Evolutionary conservation across 2,113 vertebrate genomes (phyloP).

Genomic region (Trichomycterus rosablanca): DNA sequence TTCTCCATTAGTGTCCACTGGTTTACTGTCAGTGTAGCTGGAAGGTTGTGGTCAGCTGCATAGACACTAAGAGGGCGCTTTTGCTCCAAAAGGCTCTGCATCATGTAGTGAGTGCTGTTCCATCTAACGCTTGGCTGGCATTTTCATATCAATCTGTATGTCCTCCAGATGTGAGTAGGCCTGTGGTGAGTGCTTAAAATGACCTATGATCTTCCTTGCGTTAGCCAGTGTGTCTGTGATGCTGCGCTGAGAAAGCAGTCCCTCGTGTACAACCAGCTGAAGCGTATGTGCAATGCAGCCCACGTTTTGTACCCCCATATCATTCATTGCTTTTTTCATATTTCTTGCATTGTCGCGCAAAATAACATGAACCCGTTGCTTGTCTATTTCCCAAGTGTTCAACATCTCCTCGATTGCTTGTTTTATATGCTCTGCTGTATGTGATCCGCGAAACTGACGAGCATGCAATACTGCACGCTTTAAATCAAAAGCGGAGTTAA

Average conservation of each 20-base stretch:
- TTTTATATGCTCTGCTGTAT: slow-evolving; percentile 7
- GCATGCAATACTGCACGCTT: not conserved
- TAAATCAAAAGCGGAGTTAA: slow-evolving; percentile 21
- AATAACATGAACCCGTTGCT: slow-evolving; percentile 24
- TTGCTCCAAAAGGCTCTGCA: slow-evolving; percentile 15
- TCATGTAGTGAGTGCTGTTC: slow-evolving; percentile 27
- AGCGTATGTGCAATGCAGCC: slow-evolving; percentile 15
- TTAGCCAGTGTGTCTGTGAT: slow-evolving; percentile 23
- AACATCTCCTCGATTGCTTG: slow-evolving; percentile 8
- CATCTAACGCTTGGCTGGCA: slow-evolving; percentile 26
- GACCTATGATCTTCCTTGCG: slow-evolving; percentile 1
- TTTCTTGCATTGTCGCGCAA: slow-evolving; percentile 11
- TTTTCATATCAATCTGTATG: slow-evolving; percentile 23
- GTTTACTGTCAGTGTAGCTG: slow-evolving; percentile 24
- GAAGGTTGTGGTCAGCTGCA: slow-evolving; percentile 9
- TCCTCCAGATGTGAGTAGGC: slow-evolving; percentile 21
- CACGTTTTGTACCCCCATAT: slow-evolving; percentile 20
- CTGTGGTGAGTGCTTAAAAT: slow-evolving; percentile 21
- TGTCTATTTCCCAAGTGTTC: slow-evolving; percentile 16
- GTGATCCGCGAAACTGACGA: slow-evolving; percentile 7
- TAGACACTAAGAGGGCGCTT: slow-evolving; percentile 4
- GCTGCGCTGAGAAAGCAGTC: slow-evolving; percentile 32
- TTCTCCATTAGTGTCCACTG: slow-evolving; percentile 33
- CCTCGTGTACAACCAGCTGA: slow-evolving; percentile 19
- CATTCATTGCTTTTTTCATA: slow-evolving; percentile 20